Evolutionary conservation across 2,113 vertebrate species (phyloP), one percentile per base, ranked within the genome.

Genomic region (Psilopogon haemacephalus): DNA sequence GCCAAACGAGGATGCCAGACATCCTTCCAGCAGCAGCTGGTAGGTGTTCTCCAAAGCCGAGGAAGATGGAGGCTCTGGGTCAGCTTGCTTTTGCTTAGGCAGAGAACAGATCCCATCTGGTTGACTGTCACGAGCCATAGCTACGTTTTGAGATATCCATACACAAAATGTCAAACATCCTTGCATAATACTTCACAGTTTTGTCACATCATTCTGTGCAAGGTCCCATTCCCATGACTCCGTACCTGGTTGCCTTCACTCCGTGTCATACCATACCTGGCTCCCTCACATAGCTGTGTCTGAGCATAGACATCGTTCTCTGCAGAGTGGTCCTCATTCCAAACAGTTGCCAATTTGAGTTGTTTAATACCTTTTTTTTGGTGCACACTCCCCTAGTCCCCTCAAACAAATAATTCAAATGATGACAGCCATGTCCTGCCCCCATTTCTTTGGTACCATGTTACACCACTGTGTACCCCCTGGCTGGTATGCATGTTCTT

Each of bases 401-500:
- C 15, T 19, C 3, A 23, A 38, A 28, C 17, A 28, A 21, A 5
- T 20, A n/a, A 14, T 26, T 13, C 6, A 33, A 42, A 73, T 48
- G 24, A 26, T 35, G 56, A 7, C 90, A 85, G 8, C 79, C 54
- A 68, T 26, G 44, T 38, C 67, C 91, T 67, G 73, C 69, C 63
- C 93, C 89, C 32, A 35, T 95, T 97, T 94, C 92, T 90, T 91
- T 90, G 4, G 15, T 94, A 17, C 15, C 96, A 88, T 93, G 77
- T 97, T 94, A 78, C 94, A 95, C 95, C 96, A 93, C 89, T 93
- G 62, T 4, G 79, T 95, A 87, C 73, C 72, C 74, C 95, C 96
- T 90, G 97, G 97, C 97, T 96, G 96, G 80, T 95, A 85, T 97
- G 98, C 98, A 98, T 98, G 97, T 95, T 96, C 95, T 94, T 91